phyloP scores from a whole-genome alignment of 1,140 invertebrate genomes.

The Nasonia longicornis region DNA sequence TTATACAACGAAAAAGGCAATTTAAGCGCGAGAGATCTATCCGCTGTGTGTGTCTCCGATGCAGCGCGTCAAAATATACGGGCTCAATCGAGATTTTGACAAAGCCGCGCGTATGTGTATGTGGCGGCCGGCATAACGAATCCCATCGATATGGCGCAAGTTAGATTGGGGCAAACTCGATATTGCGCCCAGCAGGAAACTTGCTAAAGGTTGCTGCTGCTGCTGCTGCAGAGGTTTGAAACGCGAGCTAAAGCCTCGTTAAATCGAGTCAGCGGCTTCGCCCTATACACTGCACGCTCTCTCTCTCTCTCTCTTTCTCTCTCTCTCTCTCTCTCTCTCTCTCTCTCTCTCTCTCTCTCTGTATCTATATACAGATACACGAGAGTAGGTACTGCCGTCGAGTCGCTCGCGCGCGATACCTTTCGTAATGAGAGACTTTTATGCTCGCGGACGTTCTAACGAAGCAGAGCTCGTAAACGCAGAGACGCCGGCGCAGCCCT shows the following conservation, averaged over 20 bases:
- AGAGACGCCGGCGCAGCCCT: slow-evolving; percentile 1
- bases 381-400: neutral
- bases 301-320: too few species aligned
- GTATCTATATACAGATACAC: neutral
- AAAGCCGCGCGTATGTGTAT: neutral
- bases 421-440: slow-evolving; percentile 53
- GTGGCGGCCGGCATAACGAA: slow-evolving; percentile 6
- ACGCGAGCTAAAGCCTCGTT: slow-evolving; percentile 44
- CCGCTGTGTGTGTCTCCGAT: neutral
- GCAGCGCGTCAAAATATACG: neutral
- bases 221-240: slow-evolving; percentile 29
- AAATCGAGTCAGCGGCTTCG: slow-evolving; percentile 41
- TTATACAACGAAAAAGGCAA: neutral
- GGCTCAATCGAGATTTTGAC: neutral
- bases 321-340: too few species aligned
- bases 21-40: neutral
- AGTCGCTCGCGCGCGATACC: slow-evolving; percentile 30
- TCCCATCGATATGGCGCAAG: slow-evolving; percentile 37
- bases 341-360: too few species aligned
- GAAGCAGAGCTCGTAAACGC: slow-evolving; percentile 48
- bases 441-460: slow-evolving; percentile 47
- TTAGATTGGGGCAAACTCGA: slow-evolving; percentile 45
- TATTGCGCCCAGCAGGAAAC: slow-evolving; percentile 23
- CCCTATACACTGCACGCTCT: neutral
- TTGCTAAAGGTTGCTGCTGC: slow-evolving; percentile 13